Conservation (phyloP, 2,113 vertebrate species). For the Condylura cristata region DNA sequence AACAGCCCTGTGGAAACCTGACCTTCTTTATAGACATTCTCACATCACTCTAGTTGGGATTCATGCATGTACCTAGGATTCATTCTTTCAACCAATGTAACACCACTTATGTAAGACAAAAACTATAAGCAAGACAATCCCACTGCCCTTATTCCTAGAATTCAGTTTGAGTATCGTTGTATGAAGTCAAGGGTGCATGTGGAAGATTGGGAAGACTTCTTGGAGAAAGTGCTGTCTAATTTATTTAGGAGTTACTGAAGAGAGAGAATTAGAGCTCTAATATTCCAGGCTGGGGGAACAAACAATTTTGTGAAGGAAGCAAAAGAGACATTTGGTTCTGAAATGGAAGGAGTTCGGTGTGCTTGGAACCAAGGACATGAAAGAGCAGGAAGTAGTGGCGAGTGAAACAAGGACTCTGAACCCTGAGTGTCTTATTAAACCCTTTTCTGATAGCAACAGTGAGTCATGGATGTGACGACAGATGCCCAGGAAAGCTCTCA, state of each 20-base stretch:
- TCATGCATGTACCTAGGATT: not conserved
- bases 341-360: not conserved
- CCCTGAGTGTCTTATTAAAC: not conserved
- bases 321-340: not conserved
- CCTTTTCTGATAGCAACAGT: not conserved
- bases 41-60: not conserved
- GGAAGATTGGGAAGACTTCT: not conserved
- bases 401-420: not conserved
- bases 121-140: not conserved
- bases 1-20: not conserved
- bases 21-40: not conserved
- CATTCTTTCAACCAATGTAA: not conserved
- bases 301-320: not conserved
- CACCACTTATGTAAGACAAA: not conserved
- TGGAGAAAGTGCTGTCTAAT: not conserved
- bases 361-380: not conserved
- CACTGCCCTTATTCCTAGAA: not conserved
- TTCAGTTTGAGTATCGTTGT: not conserved
- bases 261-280: no score
- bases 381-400: not conserved
- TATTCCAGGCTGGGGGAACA: not conserved
- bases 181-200: not conserved
- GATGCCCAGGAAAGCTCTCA: not conserved
- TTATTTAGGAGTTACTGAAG: not conserved
- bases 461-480: not conserved